A percentile compares a stretch with the other conserved stretches of the same genome.
Conservation (phyloP, 2,888 invertebrate genomes). For the Cotesia congregata region DNA sequence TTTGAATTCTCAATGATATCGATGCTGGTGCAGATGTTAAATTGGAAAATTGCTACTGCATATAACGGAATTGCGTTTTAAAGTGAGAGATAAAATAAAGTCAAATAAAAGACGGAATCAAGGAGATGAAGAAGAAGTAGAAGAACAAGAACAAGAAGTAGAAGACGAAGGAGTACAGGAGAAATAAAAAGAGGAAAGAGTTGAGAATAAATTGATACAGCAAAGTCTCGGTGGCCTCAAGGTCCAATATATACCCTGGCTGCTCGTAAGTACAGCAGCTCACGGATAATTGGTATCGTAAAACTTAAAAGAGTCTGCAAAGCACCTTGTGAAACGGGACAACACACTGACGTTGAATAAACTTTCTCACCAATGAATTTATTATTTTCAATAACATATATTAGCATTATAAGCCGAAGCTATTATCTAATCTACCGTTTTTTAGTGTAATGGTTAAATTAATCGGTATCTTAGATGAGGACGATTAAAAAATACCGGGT, state of each 20-base stretch:
- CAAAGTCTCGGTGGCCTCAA: constrained; percentile 34
- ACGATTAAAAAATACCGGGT: neutral
- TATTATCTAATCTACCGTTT: neutral
- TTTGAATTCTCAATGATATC: constrained; percentile 41
- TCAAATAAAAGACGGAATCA: constrained; percentile 9
- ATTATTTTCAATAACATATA: neutral
- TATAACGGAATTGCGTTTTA: constrained; percentile 44
- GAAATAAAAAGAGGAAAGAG: constrained; percentile 32
- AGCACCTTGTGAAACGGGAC: constrained; percentile 52
- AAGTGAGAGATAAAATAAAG: constrained; percentile 29
- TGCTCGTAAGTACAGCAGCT: constrained; percentile 51
- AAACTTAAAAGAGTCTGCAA: constrained; percentile 52
- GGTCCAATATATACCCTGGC: constrained; percentile 33
- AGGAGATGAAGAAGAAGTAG: constrained; percentile 34
- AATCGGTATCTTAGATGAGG: neutral
- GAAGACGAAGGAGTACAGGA: constrained; percentile 26
- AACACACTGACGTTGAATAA: constrained; percentile 43
- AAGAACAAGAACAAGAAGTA: constrained; percentile 22
- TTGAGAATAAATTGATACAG: constrained; percentile 40
- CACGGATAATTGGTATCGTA: constrained; percentile 53
- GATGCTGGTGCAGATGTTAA: constrained; percentile 41
- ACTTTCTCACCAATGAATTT: constrained; percentile 11
- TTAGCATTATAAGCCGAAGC: neutral
- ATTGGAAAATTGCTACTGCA: constrained; percentile 48
- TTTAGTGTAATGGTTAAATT: neutral